A percentile compares a stretch with the other conserved stretches of the same genome.
These are phyloP conservation scores for Epinephelus coioides DNA, from an alignment of 2,797 vertebrate species.

Conservation along the genomic window DNA sequence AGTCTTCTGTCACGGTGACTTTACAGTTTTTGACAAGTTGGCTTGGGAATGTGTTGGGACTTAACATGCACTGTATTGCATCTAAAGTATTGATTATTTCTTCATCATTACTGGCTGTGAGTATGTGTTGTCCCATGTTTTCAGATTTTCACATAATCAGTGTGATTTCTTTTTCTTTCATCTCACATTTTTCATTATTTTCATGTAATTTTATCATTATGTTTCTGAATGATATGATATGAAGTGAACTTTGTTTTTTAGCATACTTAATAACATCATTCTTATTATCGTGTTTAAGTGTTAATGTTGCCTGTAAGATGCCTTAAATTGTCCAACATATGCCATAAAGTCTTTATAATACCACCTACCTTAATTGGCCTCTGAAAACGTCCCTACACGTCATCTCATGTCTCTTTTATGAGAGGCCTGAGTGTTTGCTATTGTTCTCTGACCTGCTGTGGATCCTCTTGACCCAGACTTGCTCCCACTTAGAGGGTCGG, in stretches of 20 bases:
- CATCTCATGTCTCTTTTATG: constrained; percentile 25
- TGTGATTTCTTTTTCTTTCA: not conserved
- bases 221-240: not conserved
- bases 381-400: constrained; percentile 17
- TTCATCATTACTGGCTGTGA: too few relatives aligned
- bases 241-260: not conserved
- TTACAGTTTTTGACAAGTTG: too few relatives aligned
- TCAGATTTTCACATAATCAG: too few relatives aligned
- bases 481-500: constrained; percentile 82
- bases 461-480: constrained; percentile 83
- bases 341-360: not conserved
- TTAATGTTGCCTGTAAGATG: not conserved
- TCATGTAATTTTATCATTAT: not conserved
- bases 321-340: not conserved
- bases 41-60: too few relatives aligned
- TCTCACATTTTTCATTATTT: not conserved
- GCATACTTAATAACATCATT: not conserved
- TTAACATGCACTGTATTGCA: too few relatives aligned
- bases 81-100: too few relatives aligned
- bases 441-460: constrained; percentile 72
- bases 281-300: not conserved
- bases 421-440: constrained; percentile 43
- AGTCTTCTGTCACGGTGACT: too few relatives aligned
- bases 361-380: not conserved
- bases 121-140: too few relatives aligned